A percentile compares a stretch with the other conserved stretches of the same genome.
phyloP scores from a whole-genome alignment of 2,888 invertebrate genomes.

The Xestoiulus laeticollis region DNA sequence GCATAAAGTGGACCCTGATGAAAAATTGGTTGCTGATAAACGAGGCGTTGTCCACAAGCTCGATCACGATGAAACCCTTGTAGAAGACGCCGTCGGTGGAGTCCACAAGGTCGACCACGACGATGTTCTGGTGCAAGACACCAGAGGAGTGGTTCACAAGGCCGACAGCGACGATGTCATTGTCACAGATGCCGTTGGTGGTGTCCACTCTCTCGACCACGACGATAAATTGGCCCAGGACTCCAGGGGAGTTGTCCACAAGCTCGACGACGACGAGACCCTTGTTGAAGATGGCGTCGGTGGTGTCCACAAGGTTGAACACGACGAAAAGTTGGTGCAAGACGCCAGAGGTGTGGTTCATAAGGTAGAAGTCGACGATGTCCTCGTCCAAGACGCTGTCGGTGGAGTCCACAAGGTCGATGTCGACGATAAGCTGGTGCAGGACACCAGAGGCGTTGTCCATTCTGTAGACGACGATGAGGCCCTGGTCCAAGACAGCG shows the following conservation, averaged over 20 bases:
- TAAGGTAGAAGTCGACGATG: slow-evolving; percentile 34
- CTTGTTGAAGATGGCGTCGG: slow-evolving; percentile 40
- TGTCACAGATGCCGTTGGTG: slow-evolving; percentile 7
- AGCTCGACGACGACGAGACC: background rate
- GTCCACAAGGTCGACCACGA: slow-evolving; percentile 43
- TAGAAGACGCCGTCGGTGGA: background rate
- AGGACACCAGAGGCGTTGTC: slow-evolving; percentile 14
- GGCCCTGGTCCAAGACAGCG: slow-evolving; percentile 23
- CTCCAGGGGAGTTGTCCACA: slow-evolving; percentile 32
- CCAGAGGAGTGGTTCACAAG: slow-evolving; percentile 1
- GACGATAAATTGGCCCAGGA: slow-evolving; percentile 18
- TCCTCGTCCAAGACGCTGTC: slow-evolving; percentile 17
- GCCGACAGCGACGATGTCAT: slow-evolving; percentile 1
- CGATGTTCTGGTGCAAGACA: slow-evolving; percentile 36
- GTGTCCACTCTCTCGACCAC: slow-evolving; percentile 16
- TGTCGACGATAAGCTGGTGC: background rate
- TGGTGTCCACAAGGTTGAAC: slow-evolving; percentile 17
- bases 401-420: slow-evolving; percentile 30
- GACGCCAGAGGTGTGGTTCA: slow-evolving; percentile 45
- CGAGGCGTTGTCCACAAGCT: slow-evolving; percentile 23
- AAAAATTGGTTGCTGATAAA: background rate
- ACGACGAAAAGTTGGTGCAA: slow-evolving; percentile 27
- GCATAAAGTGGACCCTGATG: slow-evolving; percentile 18
- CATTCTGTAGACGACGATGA: slow-evolving; percentile 32
- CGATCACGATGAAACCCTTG: background rate